A percentile compares a stretch with the other conserved stretches of the same genome.
phyloP scores from a whole-genome alignment of 2,888 invertebrate species.

The Ophonus ardosiacus region DNA sequence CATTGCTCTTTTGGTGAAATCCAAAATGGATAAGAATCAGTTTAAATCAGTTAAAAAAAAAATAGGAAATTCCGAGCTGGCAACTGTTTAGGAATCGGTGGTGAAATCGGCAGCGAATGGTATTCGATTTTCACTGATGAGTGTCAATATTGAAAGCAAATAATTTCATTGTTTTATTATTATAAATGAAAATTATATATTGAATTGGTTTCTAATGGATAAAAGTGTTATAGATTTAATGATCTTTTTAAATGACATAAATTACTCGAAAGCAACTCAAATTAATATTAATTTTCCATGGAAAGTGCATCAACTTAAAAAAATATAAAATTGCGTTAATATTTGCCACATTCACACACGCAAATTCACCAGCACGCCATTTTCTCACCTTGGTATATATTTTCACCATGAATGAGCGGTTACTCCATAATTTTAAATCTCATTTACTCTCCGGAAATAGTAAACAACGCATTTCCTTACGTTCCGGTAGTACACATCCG shows the following conservation, averaged over 20 bases:
- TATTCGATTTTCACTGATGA: too few species aligned
- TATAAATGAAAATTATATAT: too few species aligned
- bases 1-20: too few species aligned
- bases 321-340: background rate
- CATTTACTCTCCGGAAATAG: conserved; percentile 11
- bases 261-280: background rate
- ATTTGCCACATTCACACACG: background rate
- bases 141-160: too few species aligned
- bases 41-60: too few species aligned
- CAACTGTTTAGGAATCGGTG: too few species aligned
- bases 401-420: background rate
- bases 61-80: too few species aligned
- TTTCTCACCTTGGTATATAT: background rate
- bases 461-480: conserved; percentile 29
- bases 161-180: too few species aligned
- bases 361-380: background rate
- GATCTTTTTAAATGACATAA: background rate
- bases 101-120: too few species aligned
- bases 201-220: too few species aligned
- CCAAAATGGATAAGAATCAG: too few species aligned
- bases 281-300: background rate
- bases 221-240: background rate
- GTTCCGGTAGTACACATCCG: conserved; percentile 40
- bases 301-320: background rate
- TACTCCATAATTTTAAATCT: background rate